Evolutionary conservation across 2,888 invertebrate species (phyloP).

Genomic region (Zeuzera pyrina): DNA sequence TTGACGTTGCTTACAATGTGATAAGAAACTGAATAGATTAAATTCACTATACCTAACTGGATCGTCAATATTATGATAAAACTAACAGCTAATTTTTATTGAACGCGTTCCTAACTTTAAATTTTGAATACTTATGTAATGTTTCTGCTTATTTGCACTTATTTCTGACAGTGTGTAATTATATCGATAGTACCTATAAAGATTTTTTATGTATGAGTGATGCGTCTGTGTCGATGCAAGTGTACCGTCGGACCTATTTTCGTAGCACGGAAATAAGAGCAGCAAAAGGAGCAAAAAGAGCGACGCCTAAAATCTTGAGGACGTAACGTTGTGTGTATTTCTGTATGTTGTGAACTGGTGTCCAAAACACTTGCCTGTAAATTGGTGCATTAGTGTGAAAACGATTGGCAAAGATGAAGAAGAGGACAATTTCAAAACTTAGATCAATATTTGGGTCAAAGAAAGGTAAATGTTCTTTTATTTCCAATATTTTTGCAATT

Average conservation of each 20-base stretch:
- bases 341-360: conserved; percentile 55
- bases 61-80: too few species aligned
- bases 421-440: conserved; percentile 60
- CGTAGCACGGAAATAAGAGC: conserved; percentile 73
- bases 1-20: conserved; percentile 32
- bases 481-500: background rate
- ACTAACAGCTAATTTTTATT: too few species aligned
- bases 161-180: too few species aligned
- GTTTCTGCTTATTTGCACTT: too few species aligned
- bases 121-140: too few species aligned
- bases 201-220: conserved; percentile 46
- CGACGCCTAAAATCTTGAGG: conserved; percentile 63
- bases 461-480: conserved; percentile 39
- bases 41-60: too few species aligned
- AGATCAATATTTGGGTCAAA: conserved; percentile 62
- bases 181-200: too few species aligned
- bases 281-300: conserved; percentile 71
- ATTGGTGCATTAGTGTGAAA: conserved; percentile 31
- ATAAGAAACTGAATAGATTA: too few species aligned
- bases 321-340: conserved; percentile 64
- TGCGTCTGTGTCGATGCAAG: conserved; percentile 55
- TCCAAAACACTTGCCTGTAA: conserved; percentile 39
- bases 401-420: conserved; percentile 49
- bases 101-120: too few species aligned
- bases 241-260: conserved; percentile 68